Conservation (phyloP, 2,113 vertebrate species). For the Willisornis vidua region DNA sequence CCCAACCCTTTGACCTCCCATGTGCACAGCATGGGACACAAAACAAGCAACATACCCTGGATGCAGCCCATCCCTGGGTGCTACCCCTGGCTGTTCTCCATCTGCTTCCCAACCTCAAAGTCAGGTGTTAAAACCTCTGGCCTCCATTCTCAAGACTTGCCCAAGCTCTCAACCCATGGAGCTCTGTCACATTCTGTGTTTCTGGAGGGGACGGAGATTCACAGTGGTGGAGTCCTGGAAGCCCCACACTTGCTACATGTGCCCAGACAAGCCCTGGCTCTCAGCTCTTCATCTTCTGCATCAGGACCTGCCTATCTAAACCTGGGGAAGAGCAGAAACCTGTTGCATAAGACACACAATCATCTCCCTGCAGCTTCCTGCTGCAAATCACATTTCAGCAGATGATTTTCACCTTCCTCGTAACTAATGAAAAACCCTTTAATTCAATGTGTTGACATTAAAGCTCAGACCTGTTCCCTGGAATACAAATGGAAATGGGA, state of each 20-base stretch:
- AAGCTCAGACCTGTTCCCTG: neutral
- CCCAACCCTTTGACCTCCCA: neutral
- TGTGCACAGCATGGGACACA: too few relatives aligned
- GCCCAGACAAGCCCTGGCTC: neutral
- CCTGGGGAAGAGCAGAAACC: neutral
- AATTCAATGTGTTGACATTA: conserved; percentile 33
- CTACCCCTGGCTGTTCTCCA: neutral
- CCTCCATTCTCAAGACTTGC: neutral
- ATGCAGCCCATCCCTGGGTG: neutral
- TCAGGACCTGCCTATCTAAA: neutral
- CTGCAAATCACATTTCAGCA: conserved; percentile 8
- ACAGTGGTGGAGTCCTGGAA: neutral
- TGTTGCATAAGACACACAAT: neutral
- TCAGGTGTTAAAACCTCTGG: neutral
- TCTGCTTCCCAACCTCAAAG: neutral
- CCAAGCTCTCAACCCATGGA: neutral
- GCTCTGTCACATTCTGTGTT: accelerated
- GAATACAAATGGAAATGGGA: conserved; percentile 23
- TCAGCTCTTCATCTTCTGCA: neutral
- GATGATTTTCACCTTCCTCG: conserved; percentile 20
- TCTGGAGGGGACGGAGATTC: neutral
- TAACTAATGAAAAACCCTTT: conserved; percentile 42
- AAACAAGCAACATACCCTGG: neutral
- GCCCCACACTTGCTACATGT: neutral
- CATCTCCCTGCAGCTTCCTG: neutral